phyloP scores from a whole-genome alignment of 2,888 invertebrate species.

The Ceriagrion tenellum region DNA sequence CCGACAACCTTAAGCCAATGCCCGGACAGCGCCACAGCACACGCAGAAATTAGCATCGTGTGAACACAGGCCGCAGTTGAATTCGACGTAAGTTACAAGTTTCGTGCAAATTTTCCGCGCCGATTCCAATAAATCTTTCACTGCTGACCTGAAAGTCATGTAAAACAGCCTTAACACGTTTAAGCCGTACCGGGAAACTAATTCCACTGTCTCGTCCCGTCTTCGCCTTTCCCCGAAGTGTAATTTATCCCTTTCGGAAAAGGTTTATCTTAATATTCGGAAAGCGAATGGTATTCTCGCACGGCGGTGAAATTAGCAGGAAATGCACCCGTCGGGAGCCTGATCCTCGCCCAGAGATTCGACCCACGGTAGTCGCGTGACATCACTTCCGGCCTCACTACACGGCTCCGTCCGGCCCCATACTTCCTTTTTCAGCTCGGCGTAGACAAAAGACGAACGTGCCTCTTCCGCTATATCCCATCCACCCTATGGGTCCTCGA shows the following conservation, averaged over 20 bases:
- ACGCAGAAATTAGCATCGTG: too few relatives aligned
- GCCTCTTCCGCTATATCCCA: not conserved
- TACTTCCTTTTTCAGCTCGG: constrained; percentile 25
- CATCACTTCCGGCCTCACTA: constrained; percentile 1
- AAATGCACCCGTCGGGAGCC: not conserved
- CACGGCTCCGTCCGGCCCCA: not conserved
- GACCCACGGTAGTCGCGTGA: constrained; percentile 20
- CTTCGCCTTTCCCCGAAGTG: not conserved
- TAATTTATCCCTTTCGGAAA: not conserved
- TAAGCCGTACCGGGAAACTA: not conserved
- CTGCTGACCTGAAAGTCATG: too few relatives aligned
- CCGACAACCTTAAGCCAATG: too few relatives aligned
- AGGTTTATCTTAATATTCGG: not conserved
- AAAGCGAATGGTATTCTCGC: not conserved
- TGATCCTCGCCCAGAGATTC: not conserved
- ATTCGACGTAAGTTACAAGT: too few relatives aligned
- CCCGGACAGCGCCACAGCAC: too few relatives aligned
- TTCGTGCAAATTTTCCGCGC: too few relatives aligned
- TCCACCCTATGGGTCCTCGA: not conserved
- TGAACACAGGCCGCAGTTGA: too few relatives aligned
- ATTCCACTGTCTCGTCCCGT: not conserved
- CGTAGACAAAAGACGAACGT: constrained; percentile 41
- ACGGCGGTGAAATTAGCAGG: not conserved
- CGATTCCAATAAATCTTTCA: too few relatives aligned
- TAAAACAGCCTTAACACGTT: not conserved